Conservation (phyloP, 2,888 invertebrate genomes). For the Leptinotarsa juncta region DNA sequence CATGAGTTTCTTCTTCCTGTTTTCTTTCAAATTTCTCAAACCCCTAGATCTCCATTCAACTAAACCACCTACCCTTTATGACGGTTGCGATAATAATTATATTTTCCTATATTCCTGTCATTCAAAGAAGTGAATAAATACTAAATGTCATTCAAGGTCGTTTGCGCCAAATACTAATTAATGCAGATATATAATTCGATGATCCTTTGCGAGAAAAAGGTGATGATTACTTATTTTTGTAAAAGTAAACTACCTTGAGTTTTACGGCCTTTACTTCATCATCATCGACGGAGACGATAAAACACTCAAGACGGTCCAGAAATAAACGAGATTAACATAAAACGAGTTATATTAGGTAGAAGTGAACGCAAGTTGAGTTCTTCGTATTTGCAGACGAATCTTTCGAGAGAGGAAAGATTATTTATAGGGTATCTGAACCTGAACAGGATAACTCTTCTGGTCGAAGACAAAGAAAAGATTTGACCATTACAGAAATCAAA, state of each 20-base stretch:
- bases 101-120: too few relatives aligned
- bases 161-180: background rate
- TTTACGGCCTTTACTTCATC: background rate
- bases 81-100: too few relatives aligned
- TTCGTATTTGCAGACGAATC: slow-evolving; percentile 5
- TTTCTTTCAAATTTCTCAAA: too few relatives aligned
- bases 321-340: slow-evolving; percentile 19
- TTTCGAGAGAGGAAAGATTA: background rate
- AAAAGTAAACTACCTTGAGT: slow-evolving; percentile 17
- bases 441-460: background rate
- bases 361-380: slow-evolving; percentile 12
- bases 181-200: slow-evolving; percentile 8
- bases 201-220: background rate
- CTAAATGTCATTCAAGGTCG: too few relatives aligned
- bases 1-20: too few relatives aligned
- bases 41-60: too few relatives aligned
- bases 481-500: too few relatives aligned
- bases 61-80: too few relatives aligned
- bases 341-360: slow-evolving; percentile 10
- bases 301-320: slow-evolving; percentile 16
- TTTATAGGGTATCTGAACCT: background rate
- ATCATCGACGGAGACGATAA: background rate
- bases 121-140: too few relatives aligned
- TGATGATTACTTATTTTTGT: slow-evolving; percentile 12
- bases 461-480: too few relatives aligned